Evolutionary conservation across 2,888 invertebrate genomes (phyloP), one percentile per base, ranked within the genome.

Genomic region (Drosophila barbarae): DNA sequence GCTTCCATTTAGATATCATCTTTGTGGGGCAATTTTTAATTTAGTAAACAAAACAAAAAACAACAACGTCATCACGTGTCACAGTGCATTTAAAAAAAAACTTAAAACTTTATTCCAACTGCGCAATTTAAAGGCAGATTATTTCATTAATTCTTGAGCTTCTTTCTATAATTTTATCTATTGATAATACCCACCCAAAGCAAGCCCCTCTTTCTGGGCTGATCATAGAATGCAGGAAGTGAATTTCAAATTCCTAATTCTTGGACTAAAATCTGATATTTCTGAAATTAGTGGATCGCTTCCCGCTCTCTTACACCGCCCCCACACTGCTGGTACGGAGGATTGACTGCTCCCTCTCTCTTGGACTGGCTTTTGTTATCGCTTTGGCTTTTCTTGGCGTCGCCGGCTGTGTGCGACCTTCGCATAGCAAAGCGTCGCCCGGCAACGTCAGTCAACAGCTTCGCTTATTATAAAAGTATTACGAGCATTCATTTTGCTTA

Each of bases 391-490:
- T 46, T 52, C 34, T 59, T 59, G 51, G 51, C 53, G 49, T 57
- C 50, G 67, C 59, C 49, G 71, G 74, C 59, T 73, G 65, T 68
- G 65, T 69, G 77, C 76, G 82, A 79, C 78, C 78, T 79, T 79
- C 78, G 79, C 78, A 79, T 79, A 82, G 82, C 82, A 70, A 82
- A 79, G 82, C 82, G 78, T 78, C 76, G 78, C 66, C 66, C 59
- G 67, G 56, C 39, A 47, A 28, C 36, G 52, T 38, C 44, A 46
- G 52, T 64, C 64, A 41, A 60, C 74, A 70, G 70, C 70, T 63
- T 68, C 68, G 73, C 68, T 71, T 75, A 79, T 72, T 78, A 77
- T 77, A 68, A 78, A 56, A 56, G 72, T 66, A 66, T 61, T 66
- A 61, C 66, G 61, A 55, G 63, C 66, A 66, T 61, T 61, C 65